Percentiles rank a stretch among this genome's conserved stretches.
Evolutionary conservation across 2,113 vertebrate species (phyloP).

Genomic region (Isichthys henryi): DNA sequence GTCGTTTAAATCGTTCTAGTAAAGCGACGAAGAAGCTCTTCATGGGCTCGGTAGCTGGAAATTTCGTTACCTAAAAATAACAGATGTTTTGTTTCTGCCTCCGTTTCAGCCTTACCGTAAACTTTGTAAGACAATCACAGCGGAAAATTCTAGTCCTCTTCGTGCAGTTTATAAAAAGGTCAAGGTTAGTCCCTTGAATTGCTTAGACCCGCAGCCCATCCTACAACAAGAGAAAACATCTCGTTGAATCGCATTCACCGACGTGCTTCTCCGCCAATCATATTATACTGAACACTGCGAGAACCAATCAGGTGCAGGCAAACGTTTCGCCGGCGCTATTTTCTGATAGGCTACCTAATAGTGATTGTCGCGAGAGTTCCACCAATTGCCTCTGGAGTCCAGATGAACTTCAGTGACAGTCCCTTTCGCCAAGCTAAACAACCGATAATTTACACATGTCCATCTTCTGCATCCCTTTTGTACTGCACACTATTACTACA

Average conservation of each 20-base stretch:
- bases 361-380: background rate
- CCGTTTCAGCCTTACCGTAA: background rate
- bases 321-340: background rate
- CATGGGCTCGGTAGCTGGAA: background rate
- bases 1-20: background rate
- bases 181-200: background rate
- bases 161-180: background rate
- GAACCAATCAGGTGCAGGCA: background rate
- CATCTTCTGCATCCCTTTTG: background rate
- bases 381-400: background rate
- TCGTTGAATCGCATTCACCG: background rate
- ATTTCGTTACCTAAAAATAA: background rate
- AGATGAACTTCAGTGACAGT: background rate
- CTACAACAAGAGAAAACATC: background rate
- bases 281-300: background rate
- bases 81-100: background rate
- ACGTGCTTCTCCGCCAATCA: constrained; percentile 38
- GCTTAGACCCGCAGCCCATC: background rate
- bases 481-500: background rate
- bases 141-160: background rate
- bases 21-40: background rate
- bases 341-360: background rate
- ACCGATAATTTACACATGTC: background rate
- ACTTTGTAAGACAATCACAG: background rate
- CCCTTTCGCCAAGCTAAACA: background rate